Base-by-base conservation (phyloP, 2,888 invertebrate species). In the Synergus laeviventris region DNA sequence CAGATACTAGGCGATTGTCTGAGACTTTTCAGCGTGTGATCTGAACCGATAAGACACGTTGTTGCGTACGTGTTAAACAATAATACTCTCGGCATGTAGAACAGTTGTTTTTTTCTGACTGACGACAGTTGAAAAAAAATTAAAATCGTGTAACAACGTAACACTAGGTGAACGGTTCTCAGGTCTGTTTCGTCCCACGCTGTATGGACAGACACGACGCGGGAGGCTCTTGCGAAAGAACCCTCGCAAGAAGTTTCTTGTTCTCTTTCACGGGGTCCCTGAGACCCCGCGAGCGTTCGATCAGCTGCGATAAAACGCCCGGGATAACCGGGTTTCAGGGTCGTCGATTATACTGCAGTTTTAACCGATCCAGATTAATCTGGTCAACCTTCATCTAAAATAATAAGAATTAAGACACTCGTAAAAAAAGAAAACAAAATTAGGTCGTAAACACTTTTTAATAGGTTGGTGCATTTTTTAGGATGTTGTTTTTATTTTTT, bases 81-180 rank as follows among this genome's bases (percentile, higher is more conserved):
- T 61, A 61, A 61, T 61, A 61, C 61, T 61, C 36, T 24, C 31
- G 61, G 61, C 36, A 61, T 61, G 61, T 61, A 61, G 61, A 61
- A 36, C n/a, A 61, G 36, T 36, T 7, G 31, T 36, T 61, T 61
- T 61, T 61, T 36, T 31, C 31, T 31, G 61, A 61, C 16, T 16
- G 61, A 61, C 36, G n/a, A 1, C 61, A 61, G 61, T 61, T 61
- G n/a, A 36, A 61, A 31, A 31, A 31, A 61, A 61, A 36, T 61
- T 59, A 31, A 61, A 61, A 61, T 61, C 61, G 61, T 61, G 61
- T 61, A 61, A 60, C 59, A 60, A 14, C 31, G 61, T 61, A 61
- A 61, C n/a, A 36, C 61, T 61, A 61, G 61, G 61, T 61, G 61
- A 61, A 61, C 61, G 61, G 61, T 61, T 61, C 61, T 61, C 61